These are phyloP conservation scores for Pyrochroa serraticornis DNA, from an alignment of 2,888 invertebrate genomes.

Conservation along the genomic window DNA sequence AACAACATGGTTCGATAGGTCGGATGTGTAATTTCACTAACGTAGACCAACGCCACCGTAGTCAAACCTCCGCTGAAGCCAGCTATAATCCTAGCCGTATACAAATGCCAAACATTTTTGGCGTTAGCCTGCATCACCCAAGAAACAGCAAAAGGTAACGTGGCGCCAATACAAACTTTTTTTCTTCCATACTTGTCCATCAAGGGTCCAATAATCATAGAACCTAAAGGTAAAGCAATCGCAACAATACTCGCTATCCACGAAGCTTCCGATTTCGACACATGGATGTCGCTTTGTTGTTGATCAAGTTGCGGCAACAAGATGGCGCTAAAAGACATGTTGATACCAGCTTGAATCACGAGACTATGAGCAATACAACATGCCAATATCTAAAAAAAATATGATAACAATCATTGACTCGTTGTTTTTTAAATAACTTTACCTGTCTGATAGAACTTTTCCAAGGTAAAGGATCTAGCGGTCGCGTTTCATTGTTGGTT, in stretches of 20 bases:
- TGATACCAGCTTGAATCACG: conserved; percentile 64
- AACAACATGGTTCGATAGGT: conserved; percentile 62
- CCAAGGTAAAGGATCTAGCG: neutral
- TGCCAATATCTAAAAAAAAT: conserved; percentile 54
- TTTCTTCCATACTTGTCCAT: conserved; percentile 65
- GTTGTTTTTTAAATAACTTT: neutral
- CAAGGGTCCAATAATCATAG: conserved; percentile 61
- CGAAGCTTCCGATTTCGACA: conserved; percentile 60
- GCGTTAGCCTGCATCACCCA: conserved; percentile 61
- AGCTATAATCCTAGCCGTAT: conserved; percentile 60
- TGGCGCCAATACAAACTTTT: conserved; percentile 56
- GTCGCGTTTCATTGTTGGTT: too few species aligned
- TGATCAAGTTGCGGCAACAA: conserved; percentile 60
- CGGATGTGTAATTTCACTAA: conserved; percentile 65
- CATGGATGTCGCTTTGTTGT: conserved; percentile 51
- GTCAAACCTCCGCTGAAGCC: conserved; percentile 63
- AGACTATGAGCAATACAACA: conserved; percentile 58
- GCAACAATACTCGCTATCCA: conserved; percentile 68
- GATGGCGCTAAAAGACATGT: conserved; percentile 65
- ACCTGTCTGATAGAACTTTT: conserved; percentile 12
- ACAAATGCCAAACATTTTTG: conserved; percentile 57
- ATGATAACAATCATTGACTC: neutral
- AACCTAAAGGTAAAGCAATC: conserved; percentile 62
- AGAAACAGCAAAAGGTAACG: conserved; percentile 58
- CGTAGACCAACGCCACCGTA: conserved; percentile 63